These are phyloP conservation scores for Strigamia maritima DNA, from an alignment of 2,888 invertebrate species.

Conservation along the genomic window DNA sequence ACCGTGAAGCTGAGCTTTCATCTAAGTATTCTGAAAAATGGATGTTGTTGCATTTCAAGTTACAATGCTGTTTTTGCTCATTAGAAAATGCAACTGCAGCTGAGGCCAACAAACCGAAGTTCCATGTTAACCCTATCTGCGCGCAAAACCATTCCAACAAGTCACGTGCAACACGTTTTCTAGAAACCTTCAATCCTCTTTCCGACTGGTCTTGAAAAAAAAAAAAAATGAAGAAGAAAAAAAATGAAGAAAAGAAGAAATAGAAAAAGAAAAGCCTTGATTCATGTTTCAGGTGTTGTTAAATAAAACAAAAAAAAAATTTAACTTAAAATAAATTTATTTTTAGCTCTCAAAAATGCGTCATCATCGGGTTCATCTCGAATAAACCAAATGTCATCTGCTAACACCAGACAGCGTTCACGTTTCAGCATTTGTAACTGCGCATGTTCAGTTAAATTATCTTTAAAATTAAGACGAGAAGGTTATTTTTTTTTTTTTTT, in stretches of 20 bases:
- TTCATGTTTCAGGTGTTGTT: not conserved
- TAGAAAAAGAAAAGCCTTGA: not conserved
- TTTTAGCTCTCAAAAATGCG: no score
- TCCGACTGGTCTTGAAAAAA: not conserved
- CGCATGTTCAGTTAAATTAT: no score
- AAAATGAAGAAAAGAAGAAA: not conserved
- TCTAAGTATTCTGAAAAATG: not conserved
- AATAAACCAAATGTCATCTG: no score
- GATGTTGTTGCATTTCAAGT: not conserved
- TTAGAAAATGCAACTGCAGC: not conserved
- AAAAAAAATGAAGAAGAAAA: not conserved
- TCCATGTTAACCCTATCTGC: not conserved
- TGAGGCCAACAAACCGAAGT: not conserved
- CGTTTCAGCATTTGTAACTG: no score
- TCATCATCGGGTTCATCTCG: no score
- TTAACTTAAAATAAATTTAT: no score
- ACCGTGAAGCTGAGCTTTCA: no score
- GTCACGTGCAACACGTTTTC: slow-evolving; percentile 10
- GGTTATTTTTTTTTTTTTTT: no score
- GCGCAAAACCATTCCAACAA: not conserved
- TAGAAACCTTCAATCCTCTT: slow-evolving; percentile 15
- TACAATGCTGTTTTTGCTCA: not conserved
- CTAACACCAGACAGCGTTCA: no score
- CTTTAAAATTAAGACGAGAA: no score
- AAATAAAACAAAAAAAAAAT: no score